These are phyloP conservation scores for Aurelia sp. DNA, from an alignment of 30 jellyfish, hydroid and myxozoan species.

Conservation along the genomic window DNA sequence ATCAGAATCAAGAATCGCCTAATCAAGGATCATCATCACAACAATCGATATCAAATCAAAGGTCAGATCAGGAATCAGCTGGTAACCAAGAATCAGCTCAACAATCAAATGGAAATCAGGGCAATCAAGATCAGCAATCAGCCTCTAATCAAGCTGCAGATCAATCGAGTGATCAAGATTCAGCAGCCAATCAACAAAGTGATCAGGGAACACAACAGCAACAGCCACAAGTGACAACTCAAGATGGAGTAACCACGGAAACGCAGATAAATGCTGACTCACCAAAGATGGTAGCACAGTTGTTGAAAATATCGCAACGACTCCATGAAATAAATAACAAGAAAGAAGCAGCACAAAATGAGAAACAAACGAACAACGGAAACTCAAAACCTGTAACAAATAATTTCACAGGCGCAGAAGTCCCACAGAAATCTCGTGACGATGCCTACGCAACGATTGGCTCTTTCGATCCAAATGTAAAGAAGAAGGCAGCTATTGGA, in stretches of 20 bases:
- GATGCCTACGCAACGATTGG: slow-evolving; percentile 85
- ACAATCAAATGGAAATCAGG: slow-evolving; percentile 19
- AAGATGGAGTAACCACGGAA: slow-evolving; percentile 43
- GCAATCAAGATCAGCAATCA: slow-evolving; percentile 24
- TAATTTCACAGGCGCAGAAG: neutral
- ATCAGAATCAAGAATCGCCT: slow-evolving; percentile 28
- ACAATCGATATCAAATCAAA: slow-evolving; percentile 16
- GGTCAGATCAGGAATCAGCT: slow-evolving; percentile 5
- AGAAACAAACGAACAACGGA: slow-evolving; percentile 34
- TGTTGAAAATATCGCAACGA: slow-evolving; percentile 51
- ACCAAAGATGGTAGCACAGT: slow-evolving; percentile 59
- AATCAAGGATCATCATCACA: slow-evolving; percentile 32
- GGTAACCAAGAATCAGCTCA: slow-evolving; percentile 17
- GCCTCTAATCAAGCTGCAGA: slow-evolving; percentile 5
- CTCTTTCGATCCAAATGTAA: slow-evolving; percentile 84
- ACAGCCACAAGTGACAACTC: slow-evolving; percentile 23
- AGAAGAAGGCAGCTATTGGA: slow-evolving; percentile 79
- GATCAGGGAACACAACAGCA: slow-evolving; percentile 39
- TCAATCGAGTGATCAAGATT: slow-evolving; percentile 29
- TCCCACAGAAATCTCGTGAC: slow-evolving; percentile 37
- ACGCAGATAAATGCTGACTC: slow-evolving; percentile 53
- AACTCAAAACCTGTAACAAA: slow-evolving; percentile 13
- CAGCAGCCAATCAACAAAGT: slow-evolving; percentile 14
- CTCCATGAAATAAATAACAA: slow-evolving; percentile 49
- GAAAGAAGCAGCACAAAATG: slow-evolving; percentile 20